Evolutionary conservation across 2,888 invertebrate species (phyloP), one percentile per base, ranked within the genome.

Genomic region (Melieria omissa): DNA sequence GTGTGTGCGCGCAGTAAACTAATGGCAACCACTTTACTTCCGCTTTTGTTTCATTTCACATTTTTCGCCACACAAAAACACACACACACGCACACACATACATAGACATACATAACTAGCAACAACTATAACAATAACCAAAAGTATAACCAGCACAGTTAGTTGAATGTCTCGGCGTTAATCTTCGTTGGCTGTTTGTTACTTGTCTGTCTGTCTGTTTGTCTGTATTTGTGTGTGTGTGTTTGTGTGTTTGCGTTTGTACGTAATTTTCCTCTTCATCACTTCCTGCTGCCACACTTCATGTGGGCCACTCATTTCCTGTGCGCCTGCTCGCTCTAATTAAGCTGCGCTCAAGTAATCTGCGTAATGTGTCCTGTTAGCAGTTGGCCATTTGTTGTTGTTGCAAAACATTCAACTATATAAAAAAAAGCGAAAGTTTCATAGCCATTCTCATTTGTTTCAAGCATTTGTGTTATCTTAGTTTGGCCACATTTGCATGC

Each of bases 61-160:
- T 29, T 29, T 29, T 29, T 44, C 45, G 52, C 54, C 58, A 54
- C 55, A 74, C 57, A 29, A 10, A 61, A 9, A 65, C 29, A 65
- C 49, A 71, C 16, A 70, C 62, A 70, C 58, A 29, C 60, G 52
- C 64, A 70, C 14, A 72, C 66, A 78, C 64, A 61, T n/a, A 55
- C 10, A 46, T 42, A 63, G 29, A 61, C 5, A n/a, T 29, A 47
- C 7, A 70, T 62, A 52, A 58, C 14, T 29, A 2, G 29, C 29
- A 29, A 29, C 29, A 29, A 29, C 29, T 29, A 29, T 3, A 29
- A 29, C 29, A 29, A 29, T 29, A 29, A 66, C 47, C 47, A 57
- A 46, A 52, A 52, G 62, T 9, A 65, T 49, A 71, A 46, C 60
- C 60, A 57, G 41, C 5, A 16, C 16, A 10, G n/a, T 29, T 41